These are phyloP conservation scores for Carcinoscorpius rotundicauda DNA, from an alignment of 1,140 invertebrate genomes.

Conservation along the genomic window DNA sequence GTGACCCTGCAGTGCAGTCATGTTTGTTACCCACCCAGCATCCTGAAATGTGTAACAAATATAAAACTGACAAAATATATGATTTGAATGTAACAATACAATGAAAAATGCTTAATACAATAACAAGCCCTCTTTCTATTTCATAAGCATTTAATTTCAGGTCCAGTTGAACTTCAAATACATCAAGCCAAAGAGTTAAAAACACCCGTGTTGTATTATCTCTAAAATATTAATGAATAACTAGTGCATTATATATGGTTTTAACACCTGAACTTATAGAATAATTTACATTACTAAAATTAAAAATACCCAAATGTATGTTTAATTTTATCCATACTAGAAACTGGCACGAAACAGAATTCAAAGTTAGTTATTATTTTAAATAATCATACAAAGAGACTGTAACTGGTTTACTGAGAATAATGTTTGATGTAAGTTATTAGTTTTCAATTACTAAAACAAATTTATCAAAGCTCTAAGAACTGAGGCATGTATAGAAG, in stretches of 20 bases:
- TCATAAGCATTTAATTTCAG: too few relatives aligned
- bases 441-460: neutral
- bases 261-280: too few relatives aligned
- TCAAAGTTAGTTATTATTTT: neutral
- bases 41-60: constrained; percentile 8
- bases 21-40: constrained; percentile 22
- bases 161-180: too few relatives aligned
- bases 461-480: neutral
- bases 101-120: neutral
- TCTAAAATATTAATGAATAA: too few relatives aligned
- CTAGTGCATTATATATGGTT: too few relatives aligned
- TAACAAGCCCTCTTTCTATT: neutral
- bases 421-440: neutral
- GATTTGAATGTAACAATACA: neutral
- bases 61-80: neutral
- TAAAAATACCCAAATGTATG: too few relatives aligned
- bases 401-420: neutral
- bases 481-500: neutral
- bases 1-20: constrained; percentile 15
- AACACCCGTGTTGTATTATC: too few relatives aligned
- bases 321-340: too few relatives aligned
- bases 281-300: too few relatives aligned
- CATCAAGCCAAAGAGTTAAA: too few relatives aligned
- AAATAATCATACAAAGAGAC: neutral
- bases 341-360: neutral